These are phyloP conservation scores for Mola mola DNA, from an alignment of 2,113 vertebrate species.

Conservation along the genomic window DNA sequence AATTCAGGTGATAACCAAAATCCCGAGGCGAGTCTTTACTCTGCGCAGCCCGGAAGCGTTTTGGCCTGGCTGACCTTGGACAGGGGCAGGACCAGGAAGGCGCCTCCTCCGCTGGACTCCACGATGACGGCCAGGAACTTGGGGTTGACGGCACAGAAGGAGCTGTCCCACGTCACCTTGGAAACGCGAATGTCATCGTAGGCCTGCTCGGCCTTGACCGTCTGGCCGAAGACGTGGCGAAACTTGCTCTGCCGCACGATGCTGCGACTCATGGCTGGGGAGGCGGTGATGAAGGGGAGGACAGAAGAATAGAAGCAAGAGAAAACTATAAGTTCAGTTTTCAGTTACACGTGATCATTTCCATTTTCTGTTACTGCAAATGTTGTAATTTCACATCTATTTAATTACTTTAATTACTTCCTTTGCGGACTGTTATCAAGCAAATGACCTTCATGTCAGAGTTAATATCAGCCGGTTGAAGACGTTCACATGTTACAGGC, in stretches of 20 bases:
- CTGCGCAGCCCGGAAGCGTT: not conserved
- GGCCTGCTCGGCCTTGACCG: constrained; percentile 92
- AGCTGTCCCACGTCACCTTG: constrained; percentile 98
- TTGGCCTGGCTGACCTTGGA: constrained; percentile 85
- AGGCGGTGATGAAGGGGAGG: not conserved
- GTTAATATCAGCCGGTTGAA: no score
- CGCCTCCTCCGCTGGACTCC: constrained; percentile 93
- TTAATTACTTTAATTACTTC: no score
- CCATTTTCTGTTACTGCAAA: no score
- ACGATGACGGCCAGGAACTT: constrained; percentile 97
- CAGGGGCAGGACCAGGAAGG: constrained; percentile 92
- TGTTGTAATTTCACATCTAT: no score
- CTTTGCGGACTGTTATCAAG: no score
- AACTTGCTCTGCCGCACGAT: constrained; percentile 99
- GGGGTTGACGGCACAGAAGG: constrained; percentile 96
- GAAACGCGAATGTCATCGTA: constrained; percentile 98
- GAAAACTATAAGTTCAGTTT: no score
- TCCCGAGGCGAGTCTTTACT: not conserved
- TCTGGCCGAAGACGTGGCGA: constrained; percentile 96
- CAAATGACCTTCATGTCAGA: no score
- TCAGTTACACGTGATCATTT: no score
- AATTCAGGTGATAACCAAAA: no score
- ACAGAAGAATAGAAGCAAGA: not conserved
- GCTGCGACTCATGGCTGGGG: constrained; percentile 92
- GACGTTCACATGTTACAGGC: no score